Base-by-base conservation (phyloP, 2,113 vertebrate species). In the Platysternon megacephalum region DNA sequence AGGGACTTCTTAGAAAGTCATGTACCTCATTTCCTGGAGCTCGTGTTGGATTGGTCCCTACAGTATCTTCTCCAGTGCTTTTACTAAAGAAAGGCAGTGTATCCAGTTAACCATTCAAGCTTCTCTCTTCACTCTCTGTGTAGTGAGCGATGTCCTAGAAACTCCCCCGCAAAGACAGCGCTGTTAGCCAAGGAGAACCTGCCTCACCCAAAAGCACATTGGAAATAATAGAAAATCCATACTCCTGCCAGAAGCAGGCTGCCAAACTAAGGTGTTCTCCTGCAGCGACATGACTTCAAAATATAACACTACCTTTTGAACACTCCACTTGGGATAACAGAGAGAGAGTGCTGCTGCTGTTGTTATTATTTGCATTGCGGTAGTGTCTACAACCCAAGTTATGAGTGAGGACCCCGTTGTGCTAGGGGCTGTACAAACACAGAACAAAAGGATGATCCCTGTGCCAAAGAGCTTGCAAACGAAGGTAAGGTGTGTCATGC, bases 211-310 rank as follows among this genome's bases (percentile, higher is more conserved):
- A 65, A 68, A 68, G 35, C 28, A n/a, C 29, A n/a, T 4, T 12
- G 12, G 48, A 16, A 51, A 58, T 55, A 80, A 48, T 74, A 80
- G 72, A 19, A 51, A 76, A 28, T 39, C 2, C 32, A 16, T 8
- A 11, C 5, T 74, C 79, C 28, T 68, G 4, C 5, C 3, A 2
- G 17, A 17, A 2, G 22, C 22, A n/a, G 44, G 3, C 8, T 74
- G 32, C 5, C 35, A 6, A 89, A 9, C 4, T 0, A 0, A 79
- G 0, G 0, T 28, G 6, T 14, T 89, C 52, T n/a, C 51, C 51
- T 46, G 19, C 13, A 32, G 8, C 6, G 2, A 55, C 1, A 39
- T 65, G 61, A n/a, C 61, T 35, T 65, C 81, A 52, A 61, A 29
- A 58, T 44, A 29, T 21, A 10, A 5, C 51, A 7, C 1, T 14